Evolutionary conservation across 2,888 invertebrate species (phyloP).

Genomic region (Polylopha cassiicola): DNA sequence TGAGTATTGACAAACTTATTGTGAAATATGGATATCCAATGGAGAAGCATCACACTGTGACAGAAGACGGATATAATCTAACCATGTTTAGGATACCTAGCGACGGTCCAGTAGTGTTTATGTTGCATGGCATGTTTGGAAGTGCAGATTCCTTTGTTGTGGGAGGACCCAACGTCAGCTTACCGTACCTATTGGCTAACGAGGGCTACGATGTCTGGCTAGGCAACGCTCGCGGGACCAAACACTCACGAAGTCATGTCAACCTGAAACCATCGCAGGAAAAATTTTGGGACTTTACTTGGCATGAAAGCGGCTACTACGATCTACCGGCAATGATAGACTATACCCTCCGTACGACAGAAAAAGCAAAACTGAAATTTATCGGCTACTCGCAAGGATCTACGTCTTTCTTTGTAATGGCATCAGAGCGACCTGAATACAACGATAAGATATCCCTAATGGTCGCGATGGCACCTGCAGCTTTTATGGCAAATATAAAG

Average conservation of each 20-base stretch:
- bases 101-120: conserved; percentile 28
- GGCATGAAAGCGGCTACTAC: conserved; percentile 48
- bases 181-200: conserved; percentile 63
- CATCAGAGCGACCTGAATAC: too few species aligned
- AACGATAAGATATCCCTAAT: too few species aligned
- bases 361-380: too few species aligned
- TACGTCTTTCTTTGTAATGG: too few species aligned
- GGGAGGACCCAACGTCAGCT: conserved; percentile 33
- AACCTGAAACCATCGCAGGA: conserved; percentile 22
- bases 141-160: conserved; percentile 44
- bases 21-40: conserved; percentile 32
- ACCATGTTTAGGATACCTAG: conserved; percentile 37
- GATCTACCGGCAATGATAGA: conserved; percentile 43
- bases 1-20: too few species aligned
- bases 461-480: too few species aligned
- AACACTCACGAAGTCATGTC: conserved; percentile 38
- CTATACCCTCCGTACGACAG: too few species aligned
- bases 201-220: conserved; percentile 76
- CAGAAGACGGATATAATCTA: conserved; percentile 41
- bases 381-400: too few species aligned
- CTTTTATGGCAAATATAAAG: too few species aligned
- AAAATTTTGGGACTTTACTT: conserved; percentile 48
- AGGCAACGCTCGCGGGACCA: conserved; percentile 56
- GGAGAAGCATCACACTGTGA: conserved; percentile 37
- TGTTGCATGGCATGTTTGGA: conserved; percentile 45